Evolutionary conservation across 2,113 vertebrate species (phyloP), one percentile per base, ranked within the genome.

Genomic region (Eptesicus fuscus): DNA sequence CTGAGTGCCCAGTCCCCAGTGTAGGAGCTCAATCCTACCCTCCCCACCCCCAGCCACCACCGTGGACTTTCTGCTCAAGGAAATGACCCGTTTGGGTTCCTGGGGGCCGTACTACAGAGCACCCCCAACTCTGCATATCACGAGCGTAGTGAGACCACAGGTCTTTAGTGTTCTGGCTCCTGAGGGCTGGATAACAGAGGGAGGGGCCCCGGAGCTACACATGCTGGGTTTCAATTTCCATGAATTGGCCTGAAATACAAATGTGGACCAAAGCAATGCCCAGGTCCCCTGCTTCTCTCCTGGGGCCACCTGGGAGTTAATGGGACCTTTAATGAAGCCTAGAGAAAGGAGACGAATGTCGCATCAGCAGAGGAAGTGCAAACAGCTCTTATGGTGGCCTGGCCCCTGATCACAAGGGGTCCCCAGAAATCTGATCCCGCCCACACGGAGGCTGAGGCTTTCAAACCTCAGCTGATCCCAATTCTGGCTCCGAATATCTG

Each of bases 391-490:
- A 9, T 9, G n/a, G 23, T 0, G 0, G 30, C 40, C 32, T 6
- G 20, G 23, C 2, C 37, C 65, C 83, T 9, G 4, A n/a, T 25
- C 42, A 35, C 25, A 40, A 69, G 87, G 6, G 14, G 11, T 17
- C 56, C 49, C 61, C 35, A n/a, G 37, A 35, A 77, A 59, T 35
- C 40, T 49, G 18, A 40, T n/a, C 40, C 25, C 47, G 4, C 28
- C 42, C 35, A 17, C 18, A 12, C 4, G 0, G 40, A 94, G 35
- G n/a, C 20, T 42, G 49, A 91, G 0, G 7, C 53, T 88, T 71
- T 89, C 59, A 91, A 76, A 88, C 20, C 89, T 83, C 40, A 37
- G 44, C 32, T 32, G 59, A 91, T 78, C 77, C 67, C 65, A 37
- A 35, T 67, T 70, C 20, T 67, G 86, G 40, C 56, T 93, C 51